Base-by-base conservation (phyloP, 2,888 invertebrate species). In the Mycalesis mineus region DNA sequence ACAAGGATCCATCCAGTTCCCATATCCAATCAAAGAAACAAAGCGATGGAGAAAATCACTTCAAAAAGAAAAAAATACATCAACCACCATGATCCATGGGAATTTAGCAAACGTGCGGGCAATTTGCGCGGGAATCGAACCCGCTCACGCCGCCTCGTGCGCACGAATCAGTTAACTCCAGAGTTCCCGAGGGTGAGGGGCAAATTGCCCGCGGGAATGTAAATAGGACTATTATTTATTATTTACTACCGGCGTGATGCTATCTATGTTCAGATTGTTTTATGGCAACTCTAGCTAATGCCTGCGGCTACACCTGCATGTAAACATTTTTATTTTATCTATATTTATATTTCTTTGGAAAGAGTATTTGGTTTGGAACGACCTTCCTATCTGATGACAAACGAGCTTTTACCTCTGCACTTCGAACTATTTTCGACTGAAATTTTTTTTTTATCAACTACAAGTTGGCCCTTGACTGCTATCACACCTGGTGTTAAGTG, bases 111-210 rank as follows among this genome's bases (percentile, higher is more conserved):
- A 51, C 60, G 59, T 61, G 62, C 59, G n/a, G 36, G 59, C 60
- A 63, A 65, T 65, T 64, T 63, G 63, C 59, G 62, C 74, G 63
- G 74, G 77, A 73, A 76, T 77, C 74, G 72, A 76, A 75, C 70
- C 69, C 71, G 65, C 73, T 73, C 78, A 80, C 78, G 81, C 72
- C 82, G 84, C 69, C 64, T 65, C 57, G 64, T 57, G 60, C 61
- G 75, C 85, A 86, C 85, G 83, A 82, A 75, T 69, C 74, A 74
- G 80, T 81, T 77, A 75, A 62, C 66, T 68, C 65, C 56, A 48
- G 47, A 14, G 36, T 33, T 53, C 33, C 52, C 14, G 22, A 4
- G 54, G 48, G 40, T 48, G 48, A 45, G 17, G 15, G 33, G 48
- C 6, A 48, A 40, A 55, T 55, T 48, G 55, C 17, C 55, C 31